A percentile compares a stretch with the other conserved stretches of the same genome.
Evolutionary conservation across 2,113 vertebrate genomes (phyloP).

Genomic region (Ovibos moschatus): DNA sequence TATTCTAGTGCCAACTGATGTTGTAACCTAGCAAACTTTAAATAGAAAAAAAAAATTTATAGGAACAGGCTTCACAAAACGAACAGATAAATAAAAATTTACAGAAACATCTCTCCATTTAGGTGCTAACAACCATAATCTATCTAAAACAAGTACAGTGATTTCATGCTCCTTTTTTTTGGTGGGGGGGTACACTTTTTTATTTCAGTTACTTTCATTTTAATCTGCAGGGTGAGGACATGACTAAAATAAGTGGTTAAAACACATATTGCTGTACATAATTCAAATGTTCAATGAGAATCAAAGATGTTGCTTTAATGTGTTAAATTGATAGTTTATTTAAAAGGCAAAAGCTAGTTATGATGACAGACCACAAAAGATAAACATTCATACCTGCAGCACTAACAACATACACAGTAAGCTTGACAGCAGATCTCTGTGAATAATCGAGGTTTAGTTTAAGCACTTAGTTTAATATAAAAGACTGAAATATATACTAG

Average conservation of each 20-base stretch:
- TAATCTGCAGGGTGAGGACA: neutral
- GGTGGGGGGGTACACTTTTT: neutral
- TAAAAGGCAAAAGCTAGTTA: neutral
- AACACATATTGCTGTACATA: neutral
- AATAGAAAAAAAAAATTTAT: neutral
- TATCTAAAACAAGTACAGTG: neutral
- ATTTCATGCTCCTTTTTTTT: neutral
- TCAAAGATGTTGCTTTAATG: neutral
- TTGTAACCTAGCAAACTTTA: neutral
- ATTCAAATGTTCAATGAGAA: neutral
- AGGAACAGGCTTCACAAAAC: neutral
- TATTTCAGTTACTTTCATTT: conserved; percentile 18
- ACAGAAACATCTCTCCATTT: neutral
- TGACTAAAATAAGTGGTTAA: conserved; percentile 19
- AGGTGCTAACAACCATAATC: neutral
- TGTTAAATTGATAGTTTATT: neutral
- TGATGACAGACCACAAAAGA: neutral
- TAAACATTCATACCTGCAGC: neutral
- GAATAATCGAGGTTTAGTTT: neutral
- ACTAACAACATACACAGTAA: neutral
- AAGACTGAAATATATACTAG: neutral
- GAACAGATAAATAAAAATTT: neutral
- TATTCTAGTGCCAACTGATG: neutral
- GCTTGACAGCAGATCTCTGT: neutral
- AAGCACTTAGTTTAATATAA: neutral